Evolutionary conservation across 1,140 invertebrate genomes (phyloP), one percentile per base, ranked within the genome.

Genomic region (Panagrolaimus sp.): DNA sequence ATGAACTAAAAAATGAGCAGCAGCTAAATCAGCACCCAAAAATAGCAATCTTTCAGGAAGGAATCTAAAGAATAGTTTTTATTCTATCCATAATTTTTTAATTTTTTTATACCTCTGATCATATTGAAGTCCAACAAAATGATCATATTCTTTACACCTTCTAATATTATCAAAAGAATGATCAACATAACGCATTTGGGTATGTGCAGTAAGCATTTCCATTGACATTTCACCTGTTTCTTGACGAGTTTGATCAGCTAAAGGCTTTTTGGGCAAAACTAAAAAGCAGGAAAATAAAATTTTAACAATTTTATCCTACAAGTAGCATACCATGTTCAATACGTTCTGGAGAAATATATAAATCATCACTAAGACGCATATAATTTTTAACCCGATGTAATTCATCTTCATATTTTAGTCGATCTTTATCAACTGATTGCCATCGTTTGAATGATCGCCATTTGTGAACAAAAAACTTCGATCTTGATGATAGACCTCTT

Each of bases 1-100:
- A 75, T 83, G 83, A 0, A 90, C 76, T 47, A 91, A 73, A 77
- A 91, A 91, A 84, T 90, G 89, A 15, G 90, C 89, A 1, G 88
- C 86, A 21, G 90, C 89, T 71, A 93, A 80, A 79, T 93, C 88
- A 68, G 86, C 83, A 0, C 91, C 91, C 38, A 88, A 76, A 58
- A 82, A 79, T 28, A 83, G 70, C 64, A 84, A 74, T 17, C 86
- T 73, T 63, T 86, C 80, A 32, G 81, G 73, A 63, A 81, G 76
- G 68, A 78, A 86, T 63, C 86, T 87, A 67, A n/a, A 75, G 76
- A 77, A 63, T 15, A 67, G 48, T n/a, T 32, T 21, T n/a, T 10
- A 17, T 73, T n/a, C n/a, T 21, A 66, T 7, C 15, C 21, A 21
- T 66, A 7, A n/a, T 32, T 46, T 12, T 63, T 17, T 3, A 62